These are phyloP conservation scores for Clarias gariepinus DNA, from an alignment of 2,113 vertebrate genomes.

Conservation along the genomic window DNA sequence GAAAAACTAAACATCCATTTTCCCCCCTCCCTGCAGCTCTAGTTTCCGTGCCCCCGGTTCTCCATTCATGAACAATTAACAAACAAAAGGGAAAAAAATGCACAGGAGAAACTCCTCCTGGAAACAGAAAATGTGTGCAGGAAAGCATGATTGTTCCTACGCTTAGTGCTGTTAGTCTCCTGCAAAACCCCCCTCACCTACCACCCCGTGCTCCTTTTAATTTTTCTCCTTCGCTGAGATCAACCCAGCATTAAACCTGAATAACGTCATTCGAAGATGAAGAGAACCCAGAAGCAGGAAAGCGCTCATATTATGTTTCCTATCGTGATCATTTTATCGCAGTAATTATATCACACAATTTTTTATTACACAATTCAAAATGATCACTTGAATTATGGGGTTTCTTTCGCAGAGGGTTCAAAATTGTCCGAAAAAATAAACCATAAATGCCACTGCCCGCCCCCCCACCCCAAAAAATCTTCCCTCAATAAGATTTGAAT, in stretches of 20 bases:
- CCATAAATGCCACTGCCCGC: background rate
- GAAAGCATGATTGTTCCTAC: constrained; percentile 1
- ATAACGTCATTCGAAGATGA: background rate
- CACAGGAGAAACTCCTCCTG: constrained; percentile 4
- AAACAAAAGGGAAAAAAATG: background rate
- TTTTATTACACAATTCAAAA: background rate
- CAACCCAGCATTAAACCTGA: constrained; percentile 4
- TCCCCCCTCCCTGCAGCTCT: background rate
- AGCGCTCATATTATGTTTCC: background rate
- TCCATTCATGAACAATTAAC: constrained; percentile 36
- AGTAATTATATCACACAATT: background rate
- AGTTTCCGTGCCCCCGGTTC: background rate
- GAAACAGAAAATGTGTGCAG: constrained; percentile 1
- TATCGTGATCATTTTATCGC: background rate
- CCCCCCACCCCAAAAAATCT: background rate
- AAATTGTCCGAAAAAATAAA: background rate
- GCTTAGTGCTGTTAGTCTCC: background rate
- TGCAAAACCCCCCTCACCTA: background rate
- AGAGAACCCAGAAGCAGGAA: background rate
- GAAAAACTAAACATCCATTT: background rate
- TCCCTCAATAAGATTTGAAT: too few relatives aligned
- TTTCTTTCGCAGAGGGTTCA: background rate
- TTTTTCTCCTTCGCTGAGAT: background rate
- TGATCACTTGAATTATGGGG: background rate
- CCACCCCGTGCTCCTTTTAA: background rate